phyloP scores from a whole-genome alignment of 2,888 invertebrate genomes.

The Biston stratarius region DNA sequence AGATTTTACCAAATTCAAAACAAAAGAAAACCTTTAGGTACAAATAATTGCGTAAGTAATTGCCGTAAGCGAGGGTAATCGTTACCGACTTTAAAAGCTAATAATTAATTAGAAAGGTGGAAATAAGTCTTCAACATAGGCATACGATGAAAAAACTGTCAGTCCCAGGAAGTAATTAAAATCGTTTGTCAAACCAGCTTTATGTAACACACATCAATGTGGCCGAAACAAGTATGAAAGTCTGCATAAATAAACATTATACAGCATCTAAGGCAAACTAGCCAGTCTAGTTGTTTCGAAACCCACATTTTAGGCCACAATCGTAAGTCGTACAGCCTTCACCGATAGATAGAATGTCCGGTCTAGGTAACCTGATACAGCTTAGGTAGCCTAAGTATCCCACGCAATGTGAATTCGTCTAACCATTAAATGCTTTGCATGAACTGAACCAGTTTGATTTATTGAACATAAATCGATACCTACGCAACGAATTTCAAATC shows the following conservation, averaged over 20 bases:
- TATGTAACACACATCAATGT: slow-evolving; percentile 1
- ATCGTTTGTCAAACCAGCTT: slow-evolving; percentile 1
- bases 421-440: slow-evolving; percentile 44
- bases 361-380: slow-evolving; percentile 63
- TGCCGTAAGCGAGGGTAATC: slow-evolving; percentile 8
- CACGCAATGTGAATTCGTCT: slow-evolving; percentile 66
- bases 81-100: slow-evolving; percentile 13
- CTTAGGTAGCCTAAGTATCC: slow-evolving; percentile 44
- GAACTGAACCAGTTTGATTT: slow-evolving; percentile 29
- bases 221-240: not conserved
- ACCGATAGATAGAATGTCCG: slow-evolving; percentile 68
- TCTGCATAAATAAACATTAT: not conserved
- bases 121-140: slow-evolving; percentile 12
- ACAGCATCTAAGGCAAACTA: slow-evolving; percentile 4
- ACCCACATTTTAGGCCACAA: slow-evolving; percentile 57
- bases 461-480: slow-evolving; percentile 32
- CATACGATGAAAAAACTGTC: slow-evolving; percentile 10
- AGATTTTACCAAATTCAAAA: slow-evolving; percentile 20
- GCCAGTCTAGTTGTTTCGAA: slow-evolving; percentile 36
- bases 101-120: slow-evolving; percentile 29
- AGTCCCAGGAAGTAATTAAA: not conserved
- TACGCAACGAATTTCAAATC: slow-evolving; percentile 24
- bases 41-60: slow-evolving; percentile 23
- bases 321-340: slow-evolving; percentile 66
- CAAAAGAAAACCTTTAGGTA: slow-evolving; percentile 16